phyloP scores from a whole-genome alignment of 1,140 invertebrate genomes.

The Maniola jurtina region DNA sequence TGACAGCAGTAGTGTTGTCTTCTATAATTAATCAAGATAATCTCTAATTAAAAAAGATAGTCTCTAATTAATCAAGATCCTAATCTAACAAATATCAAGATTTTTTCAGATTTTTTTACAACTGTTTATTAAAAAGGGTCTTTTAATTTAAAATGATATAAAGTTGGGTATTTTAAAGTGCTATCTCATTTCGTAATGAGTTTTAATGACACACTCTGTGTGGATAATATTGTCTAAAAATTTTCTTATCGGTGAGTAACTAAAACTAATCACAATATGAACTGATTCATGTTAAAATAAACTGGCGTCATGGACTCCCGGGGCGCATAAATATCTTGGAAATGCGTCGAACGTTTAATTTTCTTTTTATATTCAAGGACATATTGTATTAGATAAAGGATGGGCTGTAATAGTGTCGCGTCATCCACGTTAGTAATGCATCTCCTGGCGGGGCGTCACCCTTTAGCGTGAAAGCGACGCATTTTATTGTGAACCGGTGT shows the following conservation, averaged over 20 bases:
- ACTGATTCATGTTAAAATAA: constrained; percentile 5
- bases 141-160: no score
- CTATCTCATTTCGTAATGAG: no score
- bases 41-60: no score
- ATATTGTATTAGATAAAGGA: constrained; percentile 71
- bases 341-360: constrained; percentile 65
- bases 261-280: not conserved
- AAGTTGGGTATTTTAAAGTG: no score
- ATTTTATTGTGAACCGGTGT: constrained; percentile 44
- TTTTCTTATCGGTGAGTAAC: constrained; percentile 5
- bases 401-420: constrained; percentile 70
- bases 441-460: constrained; percentile 61
- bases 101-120: no score
- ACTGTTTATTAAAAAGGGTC: no score
- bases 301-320: constrained; percentile 51
- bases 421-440: constrained; percentile 66
- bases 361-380: constrained; percentile 71
- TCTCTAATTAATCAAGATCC: no score
- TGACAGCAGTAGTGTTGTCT: no score
- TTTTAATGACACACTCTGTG: no score
- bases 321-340: constrained; percentile 58
- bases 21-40: no score
- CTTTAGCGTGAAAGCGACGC: constrained; percentile 34
- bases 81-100: no score
- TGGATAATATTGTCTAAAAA: not conserved